Percentiles rank a stretch among this genome's conserved stretches.
Evolutionary conservation across 1,140 invertebrate species (phyloP).

Genomic region (Mamestra configurata): DNA sequence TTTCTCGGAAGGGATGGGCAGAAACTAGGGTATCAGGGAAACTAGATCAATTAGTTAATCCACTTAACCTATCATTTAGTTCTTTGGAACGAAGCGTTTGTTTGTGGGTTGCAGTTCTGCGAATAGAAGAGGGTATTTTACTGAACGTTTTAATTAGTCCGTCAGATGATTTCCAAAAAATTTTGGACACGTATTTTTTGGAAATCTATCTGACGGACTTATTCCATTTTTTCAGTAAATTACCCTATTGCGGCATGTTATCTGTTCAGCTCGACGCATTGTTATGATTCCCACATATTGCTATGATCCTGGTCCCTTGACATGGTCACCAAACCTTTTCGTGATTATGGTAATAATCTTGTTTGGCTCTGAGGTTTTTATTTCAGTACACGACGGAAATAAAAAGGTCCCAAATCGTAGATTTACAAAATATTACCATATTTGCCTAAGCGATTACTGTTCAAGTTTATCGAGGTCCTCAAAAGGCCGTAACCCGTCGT

Average conservation of each 20-base stretch:
- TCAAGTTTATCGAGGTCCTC: constrained; percentile 25
- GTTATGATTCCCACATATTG: neutral
- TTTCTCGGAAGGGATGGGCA: constrained; percentile 18
- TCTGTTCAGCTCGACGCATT: no score
- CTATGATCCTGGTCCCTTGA: neutral
- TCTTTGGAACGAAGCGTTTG: neutral
- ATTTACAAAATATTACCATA: constrained; percentile 1
- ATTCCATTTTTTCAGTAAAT: no score
- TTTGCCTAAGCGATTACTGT: constrained; percentile 34
- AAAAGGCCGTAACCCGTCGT: constrained; percentile 44
- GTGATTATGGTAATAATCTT: no score
- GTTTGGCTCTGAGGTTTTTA: no score
- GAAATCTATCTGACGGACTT: no score
- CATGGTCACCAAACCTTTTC: no score
- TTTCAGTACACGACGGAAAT: neutral
- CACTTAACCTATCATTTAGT: neutral
- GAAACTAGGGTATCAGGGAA: neutral
- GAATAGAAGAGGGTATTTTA: no score
- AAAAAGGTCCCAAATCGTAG: neutral
- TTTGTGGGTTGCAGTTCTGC: no score
- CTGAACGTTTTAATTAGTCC: no score
- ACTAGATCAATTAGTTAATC: constrained; percentile 34
- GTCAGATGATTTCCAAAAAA: no score
- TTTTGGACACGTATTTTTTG: no score
- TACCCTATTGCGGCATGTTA: no score